Evolutionary conservation across 2,113 vertebrate species (phyloP).

Genomic region (Columba janthina): DNA sequence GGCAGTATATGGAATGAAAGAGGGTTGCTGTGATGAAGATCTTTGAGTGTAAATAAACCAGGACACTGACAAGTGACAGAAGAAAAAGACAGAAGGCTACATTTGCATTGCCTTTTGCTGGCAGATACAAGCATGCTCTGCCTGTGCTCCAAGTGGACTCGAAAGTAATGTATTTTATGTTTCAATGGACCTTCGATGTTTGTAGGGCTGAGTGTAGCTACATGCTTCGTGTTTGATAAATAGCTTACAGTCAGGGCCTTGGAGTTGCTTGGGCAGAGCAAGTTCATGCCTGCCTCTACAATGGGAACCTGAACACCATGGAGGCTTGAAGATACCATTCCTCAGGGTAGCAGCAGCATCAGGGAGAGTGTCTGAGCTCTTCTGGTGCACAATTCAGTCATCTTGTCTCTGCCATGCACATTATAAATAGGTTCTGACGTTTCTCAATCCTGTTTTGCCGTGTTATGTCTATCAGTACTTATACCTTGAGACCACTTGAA

Average conservation of each 20-base stretch:
- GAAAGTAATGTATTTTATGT: not conserved
- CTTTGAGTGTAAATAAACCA: not conserved
- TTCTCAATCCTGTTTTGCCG: not conserved
- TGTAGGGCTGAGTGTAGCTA: not conserved
- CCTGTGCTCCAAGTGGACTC: not conserved
- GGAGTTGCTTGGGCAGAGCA: not conserved
- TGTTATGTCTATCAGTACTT: not conserved
- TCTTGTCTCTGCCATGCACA: not conserved
- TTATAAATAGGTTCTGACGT: not conserved
- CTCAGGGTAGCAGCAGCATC: not conserved
- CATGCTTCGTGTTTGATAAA: not conserved
- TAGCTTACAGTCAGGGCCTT: not conserved
- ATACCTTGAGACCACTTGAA: not conserved
- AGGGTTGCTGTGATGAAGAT: not conserved
- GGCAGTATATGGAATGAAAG: not conserved
- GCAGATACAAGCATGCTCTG: not conserved
- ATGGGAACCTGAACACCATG: accelerated
- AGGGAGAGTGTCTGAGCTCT: not conserved
- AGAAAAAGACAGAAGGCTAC: not conserved
- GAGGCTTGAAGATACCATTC: not conserved
- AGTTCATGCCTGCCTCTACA: not conserved
- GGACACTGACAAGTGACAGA: not conserved
- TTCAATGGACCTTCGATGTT: not conserved
- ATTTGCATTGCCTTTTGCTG: not conserved
- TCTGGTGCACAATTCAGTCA: not conserved